Conservation (phyloP, 2,797 vertebrate species). For the Tiaroga cobitis region DNA sequence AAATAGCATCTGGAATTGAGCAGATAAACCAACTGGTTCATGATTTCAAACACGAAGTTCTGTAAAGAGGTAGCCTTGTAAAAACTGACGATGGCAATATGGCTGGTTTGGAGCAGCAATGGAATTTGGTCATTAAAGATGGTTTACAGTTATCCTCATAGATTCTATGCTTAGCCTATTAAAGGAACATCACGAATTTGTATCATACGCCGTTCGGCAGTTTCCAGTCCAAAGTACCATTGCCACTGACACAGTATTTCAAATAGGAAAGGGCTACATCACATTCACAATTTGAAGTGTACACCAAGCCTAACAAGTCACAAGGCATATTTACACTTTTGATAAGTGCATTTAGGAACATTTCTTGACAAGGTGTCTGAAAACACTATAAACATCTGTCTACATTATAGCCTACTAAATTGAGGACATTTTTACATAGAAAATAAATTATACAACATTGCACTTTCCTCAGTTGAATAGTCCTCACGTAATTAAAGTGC, state of each 20-base stretch:
- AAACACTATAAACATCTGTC: conserved; percentile 53
- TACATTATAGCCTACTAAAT: conserved; percentile 34
- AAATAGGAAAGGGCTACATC: conserved; percentile 42
- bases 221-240: conserved; percentile 31
- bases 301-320: conserved; percentile 43
- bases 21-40: conserved; percentile 4
- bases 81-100: conserved; percentile 29
- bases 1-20: not conserved
- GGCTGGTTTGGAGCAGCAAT: conserved; percentile 16
- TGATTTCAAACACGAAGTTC: conserved; percentile 1
- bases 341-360: conserved; percentile 53
- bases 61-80: conserved; percentile 50
- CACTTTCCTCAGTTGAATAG: conserved; percentile 56
- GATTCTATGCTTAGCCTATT: conserved; percentile 31
- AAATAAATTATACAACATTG: conserved; percentile 63
- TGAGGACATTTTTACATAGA: conserved; percentile 43
- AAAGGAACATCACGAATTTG: conserved; percentile 15
- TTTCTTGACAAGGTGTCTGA: conserved; percentile 47
- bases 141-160: conserved; percentile 20
- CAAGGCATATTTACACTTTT: conserved; percentile 36
- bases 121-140: conserved; percentile 24
- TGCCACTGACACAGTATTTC: conserved; percentile 10
- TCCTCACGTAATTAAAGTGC: conserved; percentile 59
- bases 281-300: conserved; percentile 46
- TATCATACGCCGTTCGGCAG: conserved; percentile 37